Evolutionary conservation across 2,797 vertebrate genomes (phyloP), one percentile per base, ranked within the genome.

Genomic region (Silurus lanzhouensis): DNA sequence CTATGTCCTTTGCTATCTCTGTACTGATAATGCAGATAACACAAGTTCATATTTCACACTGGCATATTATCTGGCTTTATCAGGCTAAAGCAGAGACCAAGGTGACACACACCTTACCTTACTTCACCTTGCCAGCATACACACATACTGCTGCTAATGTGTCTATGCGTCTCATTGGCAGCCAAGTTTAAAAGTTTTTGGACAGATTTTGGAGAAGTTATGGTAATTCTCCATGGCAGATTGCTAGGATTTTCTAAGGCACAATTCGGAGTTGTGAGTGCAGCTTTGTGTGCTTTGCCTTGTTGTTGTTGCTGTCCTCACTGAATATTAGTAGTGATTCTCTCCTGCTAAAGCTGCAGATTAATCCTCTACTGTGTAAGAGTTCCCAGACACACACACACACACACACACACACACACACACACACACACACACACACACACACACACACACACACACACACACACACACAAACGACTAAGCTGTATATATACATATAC

Each of bases 211-310:
- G 55, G 46, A 61, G 71, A 83, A 68, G 84, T 67, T 67, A 22
- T 77, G 78, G 82, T 87, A 82, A 87, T 85, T 87, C 84, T 83
- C 84, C 78, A 78, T 84, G 86, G 80, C 82, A 84, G 81, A 83
- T 84, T 87, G 86, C 81, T 77, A 55, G 82, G 88, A 87, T 87
- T 85, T 86, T 84, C 88, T 17, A 27, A 79, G 82, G 76, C 74
- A 75, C 19, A 27, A 79, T 86, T 78, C 75, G 83, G 22, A 76
- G 77, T 20, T 84, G 77, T 72, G 74, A 80, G 27, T 71, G 70
- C 46, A 83, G 83, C 52, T 84, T 83, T 83, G 79, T 66, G 82
- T 74, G 70, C 48, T 55, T 58, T 77, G 81, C 27, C 57, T 55
- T 68, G 74, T 60, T 81, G 85, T 81, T 61, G 76, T 63, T 80